Evolutionary conservation across 2,888 invertebrate genomes (phyloP), one percentile per base, ranked within the genome.

Genomic region (Epicampocera succincta): DNA sequence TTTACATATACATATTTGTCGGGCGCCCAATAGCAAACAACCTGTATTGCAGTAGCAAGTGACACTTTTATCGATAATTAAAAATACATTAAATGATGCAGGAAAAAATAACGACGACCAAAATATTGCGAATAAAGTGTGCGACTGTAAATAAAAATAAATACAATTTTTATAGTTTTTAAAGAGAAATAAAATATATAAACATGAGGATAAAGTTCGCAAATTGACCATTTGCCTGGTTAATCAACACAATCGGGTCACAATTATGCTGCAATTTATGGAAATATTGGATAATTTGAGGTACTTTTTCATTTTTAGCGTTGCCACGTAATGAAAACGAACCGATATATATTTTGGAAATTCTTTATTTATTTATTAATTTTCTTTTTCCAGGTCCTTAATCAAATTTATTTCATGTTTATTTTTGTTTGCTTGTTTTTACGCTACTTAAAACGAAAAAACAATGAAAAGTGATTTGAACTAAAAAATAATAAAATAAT

Each of bases 1-100:
- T 25, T 48, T 38, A n/a, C n/a, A n/a, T n/a, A 11, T 13, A 66
- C 4, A 13, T 9, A 71, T 25, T 48, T 38, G 40, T 11, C 15
- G 52, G 40, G 42, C 25, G 19, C 44, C 17, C 40, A 29, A 56
- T n/a, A 33, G 15, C 17, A n/a, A 66, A 46, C 19, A 54, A 54
- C 50, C 48, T 50, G 42, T 33, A 60, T 48, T 68, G 66, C 66
- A 33, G 60, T 65, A 56, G 56, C 63, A 58, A 54, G 60, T 61
- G 61, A 72, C 63, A 74, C 63, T 69, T 69, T 77, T 50, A 68
- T 63, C 66, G 60, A 77, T 77, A 82, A 77, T 77, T 82, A 82
- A 82, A 74, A 82, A 82, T 77, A 60, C 60, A 77, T 82, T 82
- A 74, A 72, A 48, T 19, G 46, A 40, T 13, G 40, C 54, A 50